These are phyloP conservation scores for Microctonus hyperodae DNA, from an alignment of 2,888 invertebrate genomes.

Conservation along the genomic window DNA sequence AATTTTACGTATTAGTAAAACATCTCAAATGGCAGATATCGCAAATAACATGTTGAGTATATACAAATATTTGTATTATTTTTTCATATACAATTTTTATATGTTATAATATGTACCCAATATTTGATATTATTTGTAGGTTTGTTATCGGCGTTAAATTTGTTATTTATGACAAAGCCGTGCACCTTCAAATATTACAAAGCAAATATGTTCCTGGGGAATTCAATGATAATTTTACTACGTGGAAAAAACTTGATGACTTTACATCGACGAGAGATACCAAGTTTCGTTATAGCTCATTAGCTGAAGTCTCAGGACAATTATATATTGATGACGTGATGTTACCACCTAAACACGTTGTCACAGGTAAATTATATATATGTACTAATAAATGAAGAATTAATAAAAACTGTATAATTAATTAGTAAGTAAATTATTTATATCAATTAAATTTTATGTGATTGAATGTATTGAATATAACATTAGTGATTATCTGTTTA, in stretches of 20 bases:
- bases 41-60: background rate
- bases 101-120: background rate
- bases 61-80: no score
- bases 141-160: background rate
- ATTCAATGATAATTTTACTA: background rate
- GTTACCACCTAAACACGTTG: background rate
- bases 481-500: no score
- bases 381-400: no score
- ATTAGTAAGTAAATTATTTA: no score
- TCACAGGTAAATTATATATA: background rate
- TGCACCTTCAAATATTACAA: background rate
- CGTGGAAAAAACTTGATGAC: background rate
- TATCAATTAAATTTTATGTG: no score
- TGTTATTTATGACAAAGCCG: background rate
- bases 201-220: background rate
- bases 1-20: background rate
- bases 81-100: no score
- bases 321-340: background rate
- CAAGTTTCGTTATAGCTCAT: background rate
- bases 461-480: no score
- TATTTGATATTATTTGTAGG: background rate
- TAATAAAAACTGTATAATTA: no score
- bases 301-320: background rate
- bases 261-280: no score
- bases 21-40: background rate